Base-by-base conservation (phyloP, 2,888 invertebrate species). In the Dasysyrphus tricinctus region DNA sequence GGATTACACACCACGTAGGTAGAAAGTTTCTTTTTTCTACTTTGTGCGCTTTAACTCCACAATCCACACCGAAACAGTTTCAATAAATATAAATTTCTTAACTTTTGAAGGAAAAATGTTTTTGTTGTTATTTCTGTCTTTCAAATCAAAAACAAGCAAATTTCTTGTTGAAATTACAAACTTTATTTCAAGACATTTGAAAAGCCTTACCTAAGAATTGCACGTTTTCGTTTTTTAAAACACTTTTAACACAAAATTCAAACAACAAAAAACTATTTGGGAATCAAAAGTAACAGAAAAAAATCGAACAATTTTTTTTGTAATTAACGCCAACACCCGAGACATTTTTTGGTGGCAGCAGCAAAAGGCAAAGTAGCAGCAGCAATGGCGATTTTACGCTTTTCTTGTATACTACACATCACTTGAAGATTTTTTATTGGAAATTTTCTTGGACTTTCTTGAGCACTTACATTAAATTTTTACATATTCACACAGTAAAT, bases 261-360 rank as follows among this genome's bases (percentile, higher is more conserved):
- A 29, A 49, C 49, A 61, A 61, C 5, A 65, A n/a, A 51, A 51
- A 54, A 42, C 67, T 63, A 76, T 57, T 82, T 42, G 57, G 82
- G 19, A 51, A 44, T 39, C 39, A 57, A 65, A 85, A 73, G 16
- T 34, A 56, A 80, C 44, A 78, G 59, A 77, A 65, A 57, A 67
- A 42, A 51, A 54, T 74, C 73, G 72, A 79, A 69, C 74, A 82
- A 24, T 61, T 39, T 61, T 61, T 56, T 75, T 73, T 63, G 51
- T 77, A 73, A 77, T 84, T 72, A 88, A 88, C 88, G 89, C 88
- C 89, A 89, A 89, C 89, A 89, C 89, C 89, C 89, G 88, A 89
- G 87, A 85, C 88, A 88, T 85, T 88, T 76, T 67, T 49, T 67
- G 47, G 49, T 67, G 80, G 80, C 76, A 72, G 76, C 80, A 70